Base-by-base conservation (phyloP, 2,797 vertebrate genomes). In the Bufotes viridis region DNA sequence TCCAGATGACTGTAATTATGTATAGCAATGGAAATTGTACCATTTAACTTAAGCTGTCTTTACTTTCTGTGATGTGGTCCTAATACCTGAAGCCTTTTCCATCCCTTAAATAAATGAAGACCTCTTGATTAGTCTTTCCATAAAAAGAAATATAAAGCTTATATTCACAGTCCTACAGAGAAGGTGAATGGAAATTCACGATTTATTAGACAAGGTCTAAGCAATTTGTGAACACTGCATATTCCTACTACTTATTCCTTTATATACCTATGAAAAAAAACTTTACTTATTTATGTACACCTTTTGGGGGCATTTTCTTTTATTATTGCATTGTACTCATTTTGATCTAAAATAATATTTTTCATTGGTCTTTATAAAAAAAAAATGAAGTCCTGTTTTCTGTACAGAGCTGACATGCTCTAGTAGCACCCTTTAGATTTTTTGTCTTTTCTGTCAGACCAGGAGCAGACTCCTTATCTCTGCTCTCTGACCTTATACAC, bases 1-100 rank as follows among this genome's bases (percentile, higher is more conserved):
- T 87, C 78, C 85, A 81, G 65, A 87, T 87, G 85, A 61, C 65
- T 72, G 53, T 80, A 78, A 86, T 72, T 87, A 81, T 72, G 78
- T 81, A 81, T 34, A 57, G 65, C 53, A 74, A 72, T 70, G 78
- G 67, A 74, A 87, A 57, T 49, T 60, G 49, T 42, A 86, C 55
- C 42, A 42, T 42, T 42, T 42, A 26, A 20, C 61, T 79, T 29
- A 65, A 85, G 74, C 42, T 78, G 60, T 26, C 74, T 78, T 86
- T 58, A 79, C 53, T 86, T 70, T 86, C 61, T 86, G 65, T 67
- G 74, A 85, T 75, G 57, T 78, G 84, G 15, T 78, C 42, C 53
- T 63, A 53, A 49, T 61, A 84, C 42, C 74, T 78, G 42, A 29
- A 85, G 49, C 26, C 65, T 65, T 67, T 85, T 72, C 81, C 81